These are phyloP conservation scores for Linnaemya tessellans DNA, from an alignment of 2,888 invertebrate species.

Conservation along the genomic window DNA sequence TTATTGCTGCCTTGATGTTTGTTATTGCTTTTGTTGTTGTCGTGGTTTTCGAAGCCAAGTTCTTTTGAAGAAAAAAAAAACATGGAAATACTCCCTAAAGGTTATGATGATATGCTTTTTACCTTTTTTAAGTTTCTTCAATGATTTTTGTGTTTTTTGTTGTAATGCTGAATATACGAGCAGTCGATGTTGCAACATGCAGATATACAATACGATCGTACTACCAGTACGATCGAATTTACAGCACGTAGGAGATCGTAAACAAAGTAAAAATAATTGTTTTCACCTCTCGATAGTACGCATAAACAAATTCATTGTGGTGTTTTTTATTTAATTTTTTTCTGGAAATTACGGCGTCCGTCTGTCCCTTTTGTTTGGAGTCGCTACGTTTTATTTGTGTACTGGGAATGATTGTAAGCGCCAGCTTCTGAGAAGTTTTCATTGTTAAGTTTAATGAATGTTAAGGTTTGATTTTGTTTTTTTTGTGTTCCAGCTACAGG, in stretches of 20 bases:
- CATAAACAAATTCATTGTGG: constrained; percentile 47
- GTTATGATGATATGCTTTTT: constrained; percentile 52
- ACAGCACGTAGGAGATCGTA: constrained; percentile 66
- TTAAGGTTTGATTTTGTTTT: not conserved
- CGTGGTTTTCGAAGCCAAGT: constrained; percentile 26
- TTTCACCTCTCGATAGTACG: constrained; percentile 66
- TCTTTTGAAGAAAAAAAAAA: constrained; percentile 17
- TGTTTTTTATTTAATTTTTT: not conserved
- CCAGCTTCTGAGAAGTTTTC: constrained; percentile 67
- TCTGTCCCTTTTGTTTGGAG: constrained; percentile 19
- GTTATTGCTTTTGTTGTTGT: not conserved
- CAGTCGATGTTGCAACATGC: constrained; percentile 46
- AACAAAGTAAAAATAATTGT: constrained; percentile 71
- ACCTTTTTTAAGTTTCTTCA: constrained; percentile 22
- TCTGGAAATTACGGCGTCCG: not conserved
- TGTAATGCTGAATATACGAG: constrained; percentile 8
- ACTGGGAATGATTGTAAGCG: constrained; percentile 58
- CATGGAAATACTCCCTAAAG: constrained; percentile 51
- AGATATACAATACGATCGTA: constrained; percentile 50
- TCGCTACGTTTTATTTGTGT: constrained; percentile 17
- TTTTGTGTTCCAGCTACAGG: constrained; percentile 1
- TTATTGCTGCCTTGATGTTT: not conserved
- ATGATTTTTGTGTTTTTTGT: constrained; percentile 6
- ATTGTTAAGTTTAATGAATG: constrained; percentile 61
- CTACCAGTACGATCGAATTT: constrained; percentile 51